Evolutionary conservation across 2,888 invertebrate species (phyloP).

Genomic region (Lasioglossum calceatum): DNA sequence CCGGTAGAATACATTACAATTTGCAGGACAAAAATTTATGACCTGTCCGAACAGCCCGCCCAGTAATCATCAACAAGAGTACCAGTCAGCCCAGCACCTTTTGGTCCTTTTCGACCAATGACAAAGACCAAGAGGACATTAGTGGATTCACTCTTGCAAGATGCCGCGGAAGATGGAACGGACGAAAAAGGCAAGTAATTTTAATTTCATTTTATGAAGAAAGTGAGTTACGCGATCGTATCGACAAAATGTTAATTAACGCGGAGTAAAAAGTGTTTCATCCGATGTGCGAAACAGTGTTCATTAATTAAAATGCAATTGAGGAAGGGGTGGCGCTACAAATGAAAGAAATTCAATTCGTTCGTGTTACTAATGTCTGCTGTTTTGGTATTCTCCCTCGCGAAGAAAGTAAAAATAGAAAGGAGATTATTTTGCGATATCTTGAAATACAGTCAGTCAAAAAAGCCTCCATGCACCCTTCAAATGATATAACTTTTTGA

Average conservation of each 20-base stretch:
- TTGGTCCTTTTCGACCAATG: slow-evolving; percentile 20
- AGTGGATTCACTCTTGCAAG: slow-evolving; percentile 5
- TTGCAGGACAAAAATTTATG: slow-evolving; percentile 58
- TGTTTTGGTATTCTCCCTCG: background rate
- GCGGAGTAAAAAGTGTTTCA: background rate
- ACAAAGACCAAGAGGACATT: slow-evolving; percentile 46
- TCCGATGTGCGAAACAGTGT: background rate
- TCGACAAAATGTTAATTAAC: slow-evolving; percentile 9
- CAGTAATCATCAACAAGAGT: slow-evolving; percentile 60
- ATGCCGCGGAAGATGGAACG: background rate
- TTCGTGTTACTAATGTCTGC: background rate
- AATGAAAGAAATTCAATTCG: background rate
- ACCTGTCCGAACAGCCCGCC: slow-evolving; percentile 57
- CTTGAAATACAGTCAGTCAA: too few species aligned
- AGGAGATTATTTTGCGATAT: background rate
- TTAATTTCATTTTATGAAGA: background rate
- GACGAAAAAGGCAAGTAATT: background rate
- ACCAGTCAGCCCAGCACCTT: slow-evolving; percentile 31
- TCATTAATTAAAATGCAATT: slow-evolving; percentile 3
- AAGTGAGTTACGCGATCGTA: background rate
- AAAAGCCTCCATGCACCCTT: too few species aligned
- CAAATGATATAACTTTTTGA: too few species aligned
- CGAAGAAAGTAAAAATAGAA: background rate
- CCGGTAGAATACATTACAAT: slow-evolving; percentile 53
- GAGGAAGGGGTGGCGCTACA: background rate